Evolutionary conservation across 2,888 invertebrate genomes (phyloP), one percentile per base, ranked within the genome.

Genomic region (Ochropleura leucogaster): DNA sequence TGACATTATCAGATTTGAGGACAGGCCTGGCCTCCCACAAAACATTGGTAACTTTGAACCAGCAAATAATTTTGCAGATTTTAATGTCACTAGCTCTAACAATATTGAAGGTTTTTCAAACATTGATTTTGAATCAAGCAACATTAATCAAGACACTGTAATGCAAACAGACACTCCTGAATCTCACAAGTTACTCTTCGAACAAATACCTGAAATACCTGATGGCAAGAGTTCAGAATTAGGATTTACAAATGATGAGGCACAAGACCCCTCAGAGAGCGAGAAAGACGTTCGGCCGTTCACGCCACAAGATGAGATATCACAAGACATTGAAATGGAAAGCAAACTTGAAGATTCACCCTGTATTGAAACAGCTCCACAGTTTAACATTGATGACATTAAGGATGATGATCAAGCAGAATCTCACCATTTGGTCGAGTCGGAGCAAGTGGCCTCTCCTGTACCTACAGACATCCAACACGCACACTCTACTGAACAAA

Each of bases 181-280:
- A 93, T 96, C 96, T 92, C 96, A 96, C 84, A 96, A 96, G 85
- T 89, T 96, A 68, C 87, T 96, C 16, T 96, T 96, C 88, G 96
- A 96, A 90, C 96, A 96, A 90, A 96, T 96, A 85, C 96, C 96
- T 42, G 96, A 96, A 92, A 96, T 96, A 83, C 96, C 96, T 55
- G 96, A 96, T 87, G 96, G 96, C 16, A 96, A 96, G 86, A 96
- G 95, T 88, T 96, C 96, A 30, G 96, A 96, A 87, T 85, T 96
- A 89, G 96, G 96, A 55, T 96, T 96, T 85, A 89, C 89, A 44
- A 93, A 93, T 89, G 96, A 96, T 79, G 96, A 96, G 76, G 80
- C 90, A 65, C 89, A 91, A 74, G 95, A 95, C 73, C 92, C 92
- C 18, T 94, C 93, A 44, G 96, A 95, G 80, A 93, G 94, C 80